Base-by-base conservation (phyloP, 1,140 invertebrate genomes). In the Meloidogyne hapla region DNA sequence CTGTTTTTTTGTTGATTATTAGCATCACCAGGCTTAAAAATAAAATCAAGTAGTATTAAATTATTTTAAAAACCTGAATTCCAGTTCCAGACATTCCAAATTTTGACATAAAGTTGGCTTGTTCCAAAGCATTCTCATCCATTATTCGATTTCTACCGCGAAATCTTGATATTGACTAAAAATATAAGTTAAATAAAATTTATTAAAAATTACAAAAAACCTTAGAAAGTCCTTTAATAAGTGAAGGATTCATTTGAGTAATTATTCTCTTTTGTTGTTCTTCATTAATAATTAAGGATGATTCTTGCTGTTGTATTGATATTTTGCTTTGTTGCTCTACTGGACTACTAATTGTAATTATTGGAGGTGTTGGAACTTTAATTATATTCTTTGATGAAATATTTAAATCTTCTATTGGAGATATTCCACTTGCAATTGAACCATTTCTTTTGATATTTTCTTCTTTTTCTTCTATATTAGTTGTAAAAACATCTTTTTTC, bases 31-130 rank as follows among this genome's bases (percentile, higher is more conserved):
- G 33, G n/a, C 40, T 68, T n/a, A 56, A 56, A n/a, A 56, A 56
- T n/a, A n/a, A 56, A n/a, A 56, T 33, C 33, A 8, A 33, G 33
- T n/a, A n/a, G n/a, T n/a, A n/a, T 15, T 45, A n/a, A n/a, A 6
- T 18, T 18, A 21, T 21, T 48, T 72, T 72, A 28, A 62, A 38
- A 15, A 63, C 15, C 21, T 73, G 71, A 64, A 73, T 33, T 61
- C 71, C 71, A 9, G 65, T 67, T 23, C 26, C 56, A 40, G 56
- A 63, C 71, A 73, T 73, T n/a, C 71, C 71, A 40, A 73, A 73
- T 38, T 61, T 65, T 38, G 71, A 73, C 71, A 73, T 73, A 23
- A 73, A 73, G n/a, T 73, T 73, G 56, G 71, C 71, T 40, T 73
- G 71, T n/a, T 73, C 71, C n/a, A 56, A 13, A 6, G 71, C 56